Percentiles rank a stretch among this genome's conserved stretches.
These are phyloP conservation scores for Glyphotaelius pellucidus DNA, from an alignment of 2,888 invertebrate genomes.

Conservation along the genomic window DNA sequence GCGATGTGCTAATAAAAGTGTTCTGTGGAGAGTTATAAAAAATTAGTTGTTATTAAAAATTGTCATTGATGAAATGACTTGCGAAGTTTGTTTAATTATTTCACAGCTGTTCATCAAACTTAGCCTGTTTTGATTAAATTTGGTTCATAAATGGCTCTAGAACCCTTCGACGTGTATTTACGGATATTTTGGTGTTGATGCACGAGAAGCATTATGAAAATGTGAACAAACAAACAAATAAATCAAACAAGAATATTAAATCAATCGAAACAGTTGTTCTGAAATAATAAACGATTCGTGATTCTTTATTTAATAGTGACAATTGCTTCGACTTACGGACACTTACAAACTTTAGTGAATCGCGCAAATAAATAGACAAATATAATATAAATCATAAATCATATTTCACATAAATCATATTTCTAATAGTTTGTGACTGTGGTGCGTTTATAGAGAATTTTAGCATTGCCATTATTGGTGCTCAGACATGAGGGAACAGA, in stretches of 20 bases:
- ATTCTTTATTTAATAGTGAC: not conserved
- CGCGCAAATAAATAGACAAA: not conserved
- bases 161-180: conserved; percentile 49
- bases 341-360: not conserved
- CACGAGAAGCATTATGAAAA: conserved; percentile 8
- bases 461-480: not conserved
- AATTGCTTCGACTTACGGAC: not conserved
- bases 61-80: not conserved
- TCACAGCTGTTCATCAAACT: not conserved
- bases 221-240: conserved; percentile 47
- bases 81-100: not conserved
- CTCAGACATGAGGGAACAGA: not conserved
- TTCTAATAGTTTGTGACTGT: not conserved
- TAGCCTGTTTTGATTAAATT: not conserved
- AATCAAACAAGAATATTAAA: not conserved
- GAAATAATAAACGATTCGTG: not conserved
- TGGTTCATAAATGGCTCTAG: conserved; percentile 51
- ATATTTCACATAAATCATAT: too few species aligned
- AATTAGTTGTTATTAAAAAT: not conserved
- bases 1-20: not conserved
- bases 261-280: not conserved
- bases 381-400: too few species aligned
- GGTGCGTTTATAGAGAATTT: not conserved
- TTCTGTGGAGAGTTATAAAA: not conserved
- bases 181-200: conserved; percentile 57